phyloP scores from a whole-genome alignment of 1,140 invertebrate genomes.

The Ceratina calcarata region DNA sequence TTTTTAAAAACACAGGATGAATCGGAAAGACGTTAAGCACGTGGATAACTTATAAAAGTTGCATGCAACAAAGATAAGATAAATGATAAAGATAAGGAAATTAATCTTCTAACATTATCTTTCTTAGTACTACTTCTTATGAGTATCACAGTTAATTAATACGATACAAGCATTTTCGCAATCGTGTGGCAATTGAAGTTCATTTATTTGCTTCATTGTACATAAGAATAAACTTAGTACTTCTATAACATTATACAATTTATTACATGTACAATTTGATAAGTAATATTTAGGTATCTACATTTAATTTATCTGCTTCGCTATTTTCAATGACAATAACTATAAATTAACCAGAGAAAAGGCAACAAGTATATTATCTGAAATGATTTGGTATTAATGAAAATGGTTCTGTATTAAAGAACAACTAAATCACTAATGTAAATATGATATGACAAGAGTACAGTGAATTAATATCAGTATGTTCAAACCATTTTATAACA shows the following conservation, averaged over 20 bases:
- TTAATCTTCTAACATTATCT: slow-evolving; percentile 6
- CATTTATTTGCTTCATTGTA: neutral
- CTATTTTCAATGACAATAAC: neutral
- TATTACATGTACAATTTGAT: neutral
- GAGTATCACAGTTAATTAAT: neutral
- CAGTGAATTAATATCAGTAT: no score
- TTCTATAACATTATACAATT: neutral
- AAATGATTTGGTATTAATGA: neutral
- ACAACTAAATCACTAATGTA: neutral
- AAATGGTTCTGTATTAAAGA: neutral
- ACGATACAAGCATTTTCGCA: neutral
- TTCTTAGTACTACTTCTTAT: neutral
- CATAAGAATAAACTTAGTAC: neutral
- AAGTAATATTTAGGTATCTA: neutral
- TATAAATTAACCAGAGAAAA: slow-evolving; percentile 1
- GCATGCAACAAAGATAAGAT: slow-evolving; percentile 48
- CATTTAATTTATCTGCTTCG: neutral
- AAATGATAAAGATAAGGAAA: slow-evolving; percentile 44
- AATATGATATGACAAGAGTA: no score
- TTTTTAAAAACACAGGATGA: neutral
- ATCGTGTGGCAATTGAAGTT: slow-evolving; percentile 8
- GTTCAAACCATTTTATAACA: slow-evolving; percentile 1
- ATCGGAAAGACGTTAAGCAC: neutral
- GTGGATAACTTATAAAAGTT: slow-evolving; percentile 9
- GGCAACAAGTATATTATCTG: slow-evolving; percentile 19